Percentiles rank a stretch among this genome's conserved stretches.
Evolutionary conservation across 2,113 vertebrate species (phyloP).

Genomic region (Etheostoma cragini): DNA sequence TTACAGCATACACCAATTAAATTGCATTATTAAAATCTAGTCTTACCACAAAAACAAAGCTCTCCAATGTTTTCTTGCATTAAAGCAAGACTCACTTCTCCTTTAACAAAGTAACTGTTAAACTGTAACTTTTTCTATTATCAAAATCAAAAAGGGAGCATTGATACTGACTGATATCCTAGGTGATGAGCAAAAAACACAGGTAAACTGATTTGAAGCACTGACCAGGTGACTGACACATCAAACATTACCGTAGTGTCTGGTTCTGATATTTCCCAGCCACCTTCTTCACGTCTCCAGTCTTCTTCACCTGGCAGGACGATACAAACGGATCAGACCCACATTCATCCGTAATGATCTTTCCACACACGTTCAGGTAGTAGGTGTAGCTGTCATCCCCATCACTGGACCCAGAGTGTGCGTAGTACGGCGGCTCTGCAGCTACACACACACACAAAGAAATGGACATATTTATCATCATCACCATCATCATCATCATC

Average conservation of each 20-base stretch:
- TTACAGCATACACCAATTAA: neutral
- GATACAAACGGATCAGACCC: slow-evolving; percentile 68
- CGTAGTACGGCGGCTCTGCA: slow-evolving; percentile 67
- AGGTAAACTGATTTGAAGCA: neutral
- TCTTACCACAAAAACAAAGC: neutral
- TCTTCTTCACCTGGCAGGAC: slow-evolving; percentile 88
- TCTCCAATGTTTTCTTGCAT: neutral
- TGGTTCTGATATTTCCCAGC: slow-evolving; percentile 90
- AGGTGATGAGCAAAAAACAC: neutral
- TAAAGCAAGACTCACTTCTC: neutral
- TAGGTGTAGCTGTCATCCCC: slow-evolving; percentile 85
- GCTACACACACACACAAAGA: slow-evolving; percentile 41
- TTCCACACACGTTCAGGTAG: slow-evolving; percentile 91
- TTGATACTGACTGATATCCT: neutral
- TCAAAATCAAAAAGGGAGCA: neutral
- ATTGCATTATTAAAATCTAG: neutral
- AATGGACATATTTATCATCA: neutral
- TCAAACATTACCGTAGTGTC: slow-evolving; percentile 86
- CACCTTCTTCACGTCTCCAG: slow-evolving; percentile 69
- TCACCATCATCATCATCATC: neutral
- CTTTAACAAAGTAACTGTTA: too few relatives aligned
- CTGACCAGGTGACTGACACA: neutral
- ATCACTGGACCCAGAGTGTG: slow-evolving; percentile 66
- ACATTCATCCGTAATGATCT: slow-evolving; percentile 69
- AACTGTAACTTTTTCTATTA: neutral